A percentile compares a stretch with the other conserved stretches of the same genome.
These are phyloP conservation scores for Leptopilina drosophilae DNA, from an alignment of 2,888 invertebrate genomes.

Conservation along the genomic window DNA sequence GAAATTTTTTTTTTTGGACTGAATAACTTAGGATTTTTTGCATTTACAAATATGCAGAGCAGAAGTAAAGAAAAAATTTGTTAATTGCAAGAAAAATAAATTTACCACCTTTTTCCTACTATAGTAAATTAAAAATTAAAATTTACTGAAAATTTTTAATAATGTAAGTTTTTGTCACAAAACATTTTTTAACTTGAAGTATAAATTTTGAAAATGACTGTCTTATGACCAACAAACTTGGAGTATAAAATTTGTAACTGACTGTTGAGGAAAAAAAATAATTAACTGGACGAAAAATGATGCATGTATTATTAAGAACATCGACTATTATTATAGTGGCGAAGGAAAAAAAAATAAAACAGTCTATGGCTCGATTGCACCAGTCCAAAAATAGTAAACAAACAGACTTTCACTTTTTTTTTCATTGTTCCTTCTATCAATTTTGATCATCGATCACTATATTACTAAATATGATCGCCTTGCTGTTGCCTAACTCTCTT, in stretches of 20 bases:
- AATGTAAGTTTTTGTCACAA: no score
- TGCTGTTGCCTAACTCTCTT: conserved; percentile 11
- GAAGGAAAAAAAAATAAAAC: background rate
- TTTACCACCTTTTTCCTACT: conserved; percentile 9
- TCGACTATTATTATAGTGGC: background rate
- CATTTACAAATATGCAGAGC: background rate
- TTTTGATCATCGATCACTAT: conserved; percentile 26
- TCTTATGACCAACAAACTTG: no score
- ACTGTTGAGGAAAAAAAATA: background rate
- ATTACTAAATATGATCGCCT: conserved; percentile 26
- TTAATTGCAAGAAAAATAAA: conserved; percentile 1
- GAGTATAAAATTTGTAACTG: background rate
- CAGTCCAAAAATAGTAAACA: conserved; percentile 17
- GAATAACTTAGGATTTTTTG: background rate
- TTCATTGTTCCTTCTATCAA: background rate
- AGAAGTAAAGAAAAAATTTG: conserved; percentile 9
- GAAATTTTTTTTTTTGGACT: background rate
- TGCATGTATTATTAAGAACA: background rate
- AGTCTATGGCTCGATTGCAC: background rate
- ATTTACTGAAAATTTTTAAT: no score
- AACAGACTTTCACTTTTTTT: conserved; percentile 24
- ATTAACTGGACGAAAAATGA: background rate
- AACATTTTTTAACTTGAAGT: no score
- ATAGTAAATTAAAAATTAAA: no score
- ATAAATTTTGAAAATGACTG: no score